Evolutionary conservation across 2,113 vertebrate species (phyloP), one percentile per base, ranked within the genome.

Genomic region (Nannobrachium achirus): DNA sequence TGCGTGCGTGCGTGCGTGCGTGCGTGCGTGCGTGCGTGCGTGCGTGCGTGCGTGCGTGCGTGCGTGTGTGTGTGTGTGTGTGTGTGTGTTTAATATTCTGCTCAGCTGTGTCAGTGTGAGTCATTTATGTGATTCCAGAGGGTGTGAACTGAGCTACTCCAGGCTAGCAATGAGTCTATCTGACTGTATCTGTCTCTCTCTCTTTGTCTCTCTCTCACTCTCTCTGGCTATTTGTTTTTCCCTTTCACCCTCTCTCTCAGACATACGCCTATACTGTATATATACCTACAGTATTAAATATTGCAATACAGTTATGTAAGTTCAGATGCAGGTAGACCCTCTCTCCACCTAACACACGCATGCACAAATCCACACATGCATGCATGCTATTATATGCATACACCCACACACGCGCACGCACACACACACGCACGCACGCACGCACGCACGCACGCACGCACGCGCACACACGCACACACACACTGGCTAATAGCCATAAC

Each of bases 31-130:
- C 56, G 48, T 61, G 40, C 38, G 67, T 55, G 68, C 80, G 65
- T 81, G n/a, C n/a, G n/a, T n/a, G n/a, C n/a, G n/a, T n/a, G n/a
- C n/a, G n/a, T 14, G 63, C 18, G 33, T 58, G 44, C 51, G 14
- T 52, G 44, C 10, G 6, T 56, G 73, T 55, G 59, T 46, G 16
- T 33, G 16, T 55, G 45, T 50, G 66, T 33, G 46, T 60, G 48
- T 61, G 40, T 44, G 67, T 55, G 68, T 81, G 65, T 81, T 89
- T 87, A 88, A 81, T 86, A 88, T 89, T 87, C 84, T 79, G 86
- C 80, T 90, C 88, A 89, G 89, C 88, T 90, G 88, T 75, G 71
- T 63, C 71, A 75, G 77, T 62, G 62, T 89, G 86, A 89, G 69
- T 90, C 88, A 87, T 77, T 33, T 33, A 68, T 66, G 78, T 85